Percentiles rank a stretch among this genome's conserved stretches.
These are phyloP conservation scores for Porites australiensis DNA, from an alignment of 64 coral and sea anemone genomes.

Conservation along the genomic window DNA sequence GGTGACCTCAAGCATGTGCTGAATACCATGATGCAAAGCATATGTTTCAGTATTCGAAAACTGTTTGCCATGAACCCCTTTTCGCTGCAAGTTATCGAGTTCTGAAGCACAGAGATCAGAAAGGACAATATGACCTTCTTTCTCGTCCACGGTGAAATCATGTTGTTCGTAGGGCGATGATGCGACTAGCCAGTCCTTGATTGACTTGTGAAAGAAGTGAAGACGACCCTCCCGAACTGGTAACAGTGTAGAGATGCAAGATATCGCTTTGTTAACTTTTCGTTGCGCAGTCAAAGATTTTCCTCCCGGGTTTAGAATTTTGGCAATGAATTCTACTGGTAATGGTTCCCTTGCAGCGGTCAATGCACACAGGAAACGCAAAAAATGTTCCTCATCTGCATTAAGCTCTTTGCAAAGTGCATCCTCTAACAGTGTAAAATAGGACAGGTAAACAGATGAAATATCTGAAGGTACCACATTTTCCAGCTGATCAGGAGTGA, in stretches of 20 bases:
- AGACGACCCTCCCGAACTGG: constrained; percentile 18
- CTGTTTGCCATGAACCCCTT: background rate
- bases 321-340: background rate
- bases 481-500: background rate
- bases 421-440: constrained; percentile 9
- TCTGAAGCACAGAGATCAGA: background rate
- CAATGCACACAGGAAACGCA: constrained; percentile 21
- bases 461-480: background rate
- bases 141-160: constrained; percentile 43
- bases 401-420: background rate
- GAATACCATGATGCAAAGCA: constrained; percentile 5
- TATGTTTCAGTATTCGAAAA: constrained; percentile 12
- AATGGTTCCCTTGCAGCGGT: constrained; percentile 22
- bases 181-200: constrained; percentile 45
- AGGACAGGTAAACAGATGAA: constrained; percentile 35
- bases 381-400: constrained; percentile 10
- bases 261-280: background rate
- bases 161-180: background rate
- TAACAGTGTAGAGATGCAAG: background rate
- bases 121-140: constrained; percentile 36
- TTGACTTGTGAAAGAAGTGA: constrained; percentile 49
- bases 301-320: background rate
- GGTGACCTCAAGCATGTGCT: background rate
- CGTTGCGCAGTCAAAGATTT: background rate
- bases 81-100: background rate